Evolutionary conservation across 2,797 vertebrate genomes (phyloP), one percentile per base, ranked within the genome.

Genomic region (Myripristis jacobus): DNA sequence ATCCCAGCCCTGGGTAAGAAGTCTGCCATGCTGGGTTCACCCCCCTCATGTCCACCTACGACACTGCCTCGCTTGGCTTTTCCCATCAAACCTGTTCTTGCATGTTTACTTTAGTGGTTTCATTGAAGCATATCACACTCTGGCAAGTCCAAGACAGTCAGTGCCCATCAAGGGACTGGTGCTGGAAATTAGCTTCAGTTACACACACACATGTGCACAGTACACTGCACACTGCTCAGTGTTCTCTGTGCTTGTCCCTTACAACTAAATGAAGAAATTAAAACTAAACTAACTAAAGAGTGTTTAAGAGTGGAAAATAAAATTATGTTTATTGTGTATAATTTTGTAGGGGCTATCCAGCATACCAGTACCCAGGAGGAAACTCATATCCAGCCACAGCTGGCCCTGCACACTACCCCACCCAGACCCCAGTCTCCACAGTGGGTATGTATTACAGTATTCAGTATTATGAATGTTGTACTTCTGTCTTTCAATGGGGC

Each of bases 1-100:
- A 93, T 85, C 88, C 96, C 27, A 98, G 94, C 84, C 93, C 96
- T 2, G 96, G 97, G 98, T 99, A 95, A 93, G 79, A 64, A 74
- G 46, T 87, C 77, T 73, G 34, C 24, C 6, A 55, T 57, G 43
- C 41, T 6, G n/a, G 16, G 11, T 38, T 58, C 4, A 21, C 66
- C 25, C 24, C 7, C n/a, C 4, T 48, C 22, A 15, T 8, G 25
- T 1, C 15, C 29, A 34, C 13, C 8, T 50, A 7, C 24, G 24
- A 24, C 4, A 6, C 12, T 13, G 18, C 51, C 13, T 41, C 22
- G 21, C 3, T 4, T 15, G 63, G 0, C 29, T 15, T 50, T 57
- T 60, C 25, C 21, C 12, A 48, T 21, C 22, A 72, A 64, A 43
- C 56, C 36, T 51, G n/a, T 62, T 25, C 11, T 48, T 53, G 7